Evolutionary conservation across 1,140 invertebrate species (phyloP).

Genomic region (Drosophila lini): DNA sequence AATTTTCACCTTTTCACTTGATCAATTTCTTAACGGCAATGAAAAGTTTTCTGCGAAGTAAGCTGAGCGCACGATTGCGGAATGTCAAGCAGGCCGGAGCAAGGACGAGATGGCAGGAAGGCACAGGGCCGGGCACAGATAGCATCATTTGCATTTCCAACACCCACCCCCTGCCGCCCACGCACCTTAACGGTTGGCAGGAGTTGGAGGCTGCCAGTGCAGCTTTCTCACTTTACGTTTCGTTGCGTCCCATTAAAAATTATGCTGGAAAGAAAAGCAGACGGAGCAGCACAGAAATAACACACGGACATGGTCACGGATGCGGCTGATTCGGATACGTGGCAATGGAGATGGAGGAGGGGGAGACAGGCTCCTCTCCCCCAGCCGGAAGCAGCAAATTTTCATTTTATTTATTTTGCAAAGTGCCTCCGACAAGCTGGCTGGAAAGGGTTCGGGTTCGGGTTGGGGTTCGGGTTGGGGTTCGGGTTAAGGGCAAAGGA

Average conservation of each 20-base stretch:
- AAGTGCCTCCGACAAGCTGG: slow-evolving; percentile 57
- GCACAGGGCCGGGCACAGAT: slow-evolving; percentile 61
- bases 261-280: slow-evolving; percentile 65
- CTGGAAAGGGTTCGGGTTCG: slow-evolving; percentile 1
- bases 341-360: slow-evolving; percentile 32
- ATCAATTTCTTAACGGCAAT: slow-evolving; percentile 82
- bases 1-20: slow-evolving; percentile 83
- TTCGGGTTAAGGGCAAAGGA: neutral
- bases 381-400: slow-evolving; percentile 79
- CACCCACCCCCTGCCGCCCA: slow-evolving; percentile 18
- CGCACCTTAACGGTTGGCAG: slow-evolving; percentile 75
- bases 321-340: slow-evolving; percentile 63
- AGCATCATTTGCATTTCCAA: slow-evolving; percentile 77
- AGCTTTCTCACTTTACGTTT: slow-evolving; percentile 78
- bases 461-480: neutral
- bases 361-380: neutral
- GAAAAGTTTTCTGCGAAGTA: slow-evolving; percentile 72
- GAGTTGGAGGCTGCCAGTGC: slow-evolving; percentile 29
- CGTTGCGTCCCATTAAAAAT: slow-evolving; percentile 82
- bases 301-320: slow-evolving; percentile 68
- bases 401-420: slow-evolving; percentile 81
- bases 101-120: neutral
- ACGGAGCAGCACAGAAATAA: slow-evolving; percentile 9
- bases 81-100: slow-evolving; percentile 62
- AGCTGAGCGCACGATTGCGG: slow-evolving; percentile 57